Conservation (phyloP, 2,113 vertebrate species). For the Hippolais icterina region DNA sequence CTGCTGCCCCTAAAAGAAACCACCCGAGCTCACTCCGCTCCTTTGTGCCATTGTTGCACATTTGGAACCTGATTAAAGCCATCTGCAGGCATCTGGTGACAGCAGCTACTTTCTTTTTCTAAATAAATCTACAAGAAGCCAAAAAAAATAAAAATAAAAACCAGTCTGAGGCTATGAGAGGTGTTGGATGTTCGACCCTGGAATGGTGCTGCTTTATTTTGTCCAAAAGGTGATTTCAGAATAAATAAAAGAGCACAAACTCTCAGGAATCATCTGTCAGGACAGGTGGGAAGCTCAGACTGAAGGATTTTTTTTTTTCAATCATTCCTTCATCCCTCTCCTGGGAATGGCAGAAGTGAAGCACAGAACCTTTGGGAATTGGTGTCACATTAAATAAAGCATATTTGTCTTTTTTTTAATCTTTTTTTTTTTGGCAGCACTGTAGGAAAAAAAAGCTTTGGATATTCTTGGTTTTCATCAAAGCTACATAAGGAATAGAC, state of each 20-base stretch:
- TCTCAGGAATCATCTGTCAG: neutral
- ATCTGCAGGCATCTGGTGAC: neutral
- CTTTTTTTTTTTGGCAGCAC: neutral
- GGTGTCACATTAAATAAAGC: neutral
- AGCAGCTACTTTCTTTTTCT: neutral
- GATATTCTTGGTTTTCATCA: neutral
- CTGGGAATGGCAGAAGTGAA: neutral
- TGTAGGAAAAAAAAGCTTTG: neutral
- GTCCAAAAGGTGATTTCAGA: neutral
- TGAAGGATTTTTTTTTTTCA: neutral
- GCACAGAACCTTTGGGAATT: neutral
- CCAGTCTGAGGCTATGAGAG: neutral
- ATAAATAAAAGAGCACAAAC: neutral
- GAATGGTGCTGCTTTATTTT: neutral
- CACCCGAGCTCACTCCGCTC: neutral
- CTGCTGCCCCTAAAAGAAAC: conserved; percentile 12
- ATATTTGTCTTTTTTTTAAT: neutral
- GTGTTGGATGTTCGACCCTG: neutral
- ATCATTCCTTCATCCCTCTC: neutral
- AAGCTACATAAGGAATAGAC: rapidly evolving
- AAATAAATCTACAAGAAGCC: neutral
- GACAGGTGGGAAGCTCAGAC: neutral
- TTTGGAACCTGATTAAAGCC: conserved; percentile 39
- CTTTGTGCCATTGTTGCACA: conserved; percentile 13
- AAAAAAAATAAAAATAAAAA: neutral